These are phyloP conservation scores for Lipophrys pholis DNA, from an alignment of 2,113 vertebrate species.

Conservation along the genomic window DNA sequence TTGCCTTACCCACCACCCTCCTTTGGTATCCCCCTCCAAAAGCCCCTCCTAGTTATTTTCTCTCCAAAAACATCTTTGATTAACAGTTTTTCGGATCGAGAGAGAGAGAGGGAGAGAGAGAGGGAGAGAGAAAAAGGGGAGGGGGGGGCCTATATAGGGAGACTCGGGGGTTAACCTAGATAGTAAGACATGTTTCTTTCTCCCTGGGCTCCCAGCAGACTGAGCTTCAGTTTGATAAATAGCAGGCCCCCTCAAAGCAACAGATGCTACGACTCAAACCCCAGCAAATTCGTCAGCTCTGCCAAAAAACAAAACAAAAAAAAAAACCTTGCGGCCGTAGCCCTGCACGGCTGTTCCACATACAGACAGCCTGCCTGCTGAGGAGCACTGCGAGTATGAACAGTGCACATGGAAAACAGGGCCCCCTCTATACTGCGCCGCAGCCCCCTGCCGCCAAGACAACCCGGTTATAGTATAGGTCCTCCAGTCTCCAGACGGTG, in stretches of 20 bases:
- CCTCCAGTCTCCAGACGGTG: conserved; percentile 31
- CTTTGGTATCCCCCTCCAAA: background rate
- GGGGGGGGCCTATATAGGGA: no score
- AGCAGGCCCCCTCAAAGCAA: conserved; percentile 78
- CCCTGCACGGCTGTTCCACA: conserved; percentile 62
- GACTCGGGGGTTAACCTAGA: conserved; percentile 69
- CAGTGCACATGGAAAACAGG: conserved; percentile 57
- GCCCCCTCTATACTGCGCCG: conserved; percentile 26
- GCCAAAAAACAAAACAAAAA: conserved; percentile 26
- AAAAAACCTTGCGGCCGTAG: conserved; percentile 34
- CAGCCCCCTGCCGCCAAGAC: conserved; percentile 30
- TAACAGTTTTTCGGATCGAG: conserved; percentile 55
- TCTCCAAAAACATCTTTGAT: conserved; percentile 53
- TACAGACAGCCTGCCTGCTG: conserved; percentile 55
- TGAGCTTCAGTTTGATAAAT: conserved; percentile 77
- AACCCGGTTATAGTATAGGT: conserved; percentile 30
- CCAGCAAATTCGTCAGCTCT: conserved; percentile 63
- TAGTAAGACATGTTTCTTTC: conserved; percentile 67
- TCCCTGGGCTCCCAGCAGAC: conserved; percentile 70
- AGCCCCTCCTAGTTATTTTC: conserved; percentile 21
- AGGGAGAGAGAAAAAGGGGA: no score
- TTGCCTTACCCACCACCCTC: background rate
- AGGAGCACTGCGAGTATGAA: conserved; percentile 39
- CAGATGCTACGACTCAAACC: conserved; percentile 77
- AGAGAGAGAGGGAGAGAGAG: conserved; percentile 8